Evolutionary conservation across 2,113 vertebrate species (phyloP), one percentile per base, ranked within the genome.

Genomic region (Eretmochelys imbricata): DNA sequence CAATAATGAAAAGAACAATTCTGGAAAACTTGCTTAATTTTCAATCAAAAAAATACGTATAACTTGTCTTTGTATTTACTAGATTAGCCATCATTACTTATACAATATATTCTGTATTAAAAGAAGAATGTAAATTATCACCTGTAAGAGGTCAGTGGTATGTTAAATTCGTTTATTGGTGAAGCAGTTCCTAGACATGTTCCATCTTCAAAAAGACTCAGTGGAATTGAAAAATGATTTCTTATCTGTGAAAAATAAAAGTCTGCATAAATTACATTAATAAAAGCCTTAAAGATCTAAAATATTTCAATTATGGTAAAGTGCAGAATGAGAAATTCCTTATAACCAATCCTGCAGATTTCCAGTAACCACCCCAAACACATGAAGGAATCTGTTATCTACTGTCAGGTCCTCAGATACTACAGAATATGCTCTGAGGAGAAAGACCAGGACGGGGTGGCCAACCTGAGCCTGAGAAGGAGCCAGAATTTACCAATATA

Each of bases 101-200:
- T 75, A 75, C 25, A 93, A 51, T 3, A 22, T 9, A 88, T 53
- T 80, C 20, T 7, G 20, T 1, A 0, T 83, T 9, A 78, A 75
- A 82, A 82, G 2, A 75, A 93, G 17, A 85, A 89, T n/a, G 76
- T 46, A 94, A 25, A 75, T 12, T 87, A 51, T 53, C 92, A 99
- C 99, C 99, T 98, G 95, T 99, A 99, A 22, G 98, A 99, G 51
- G 98, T 97, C 95, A 99, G 97, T 25, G 99, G 99, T 82, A 99
- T 98, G 96, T 98, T 99, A 98, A 99, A 99, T 94, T 99, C 99
- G 96, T 99, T 98, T 75, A 95, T 98, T 86, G 99, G 99, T 54
- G 97, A 97, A 94, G 99, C 98, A 82, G 93, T 98, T 90, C 99
- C 99, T 96, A 99, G 97, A 96, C 96, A 99, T 12, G 88, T 98